These are phyloP conservation scores for Drosophila percnosoma DNA, from an alignment of 2,888 invertebrate genomes.

Conservation along the genomic window DNA sequence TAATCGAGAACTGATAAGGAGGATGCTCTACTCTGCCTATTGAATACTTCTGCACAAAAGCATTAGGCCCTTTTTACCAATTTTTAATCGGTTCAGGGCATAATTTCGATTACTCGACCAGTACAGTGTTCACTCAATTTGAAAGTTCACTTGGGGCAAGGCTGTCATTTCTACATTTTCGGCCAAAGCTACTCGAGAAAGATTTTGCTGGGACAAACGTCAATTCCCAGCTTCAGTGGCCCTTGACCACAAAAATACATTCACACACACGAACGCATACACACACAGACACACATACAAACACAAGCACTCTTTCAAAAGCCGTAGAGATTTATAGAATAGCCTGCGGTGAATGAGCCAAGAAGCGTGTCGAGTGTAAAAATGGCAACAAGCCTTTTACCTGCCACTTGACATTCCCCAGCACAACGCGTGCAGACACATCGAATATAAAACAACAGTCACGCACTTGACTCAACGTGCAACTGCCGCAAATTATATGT, in stretches of 20 bases:
- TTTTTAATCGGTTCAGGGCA: not conserved
- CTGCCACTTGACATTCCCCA: constrained; percentile 33
- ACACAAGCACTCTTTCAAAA: not conserved
- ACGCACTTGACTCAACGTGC: constrained; percentile 58
- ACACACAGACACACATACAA: not conserved
- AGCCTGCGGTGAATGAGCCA: not conserved
- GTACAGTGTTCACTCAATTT: not conserved
- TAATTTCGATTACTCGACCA: not conserved
- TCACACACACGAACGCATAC: constrained; percentile 8
- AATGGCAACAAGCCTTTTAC: constrained; percentile 33
- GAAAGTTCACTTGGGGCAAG: not conserved
- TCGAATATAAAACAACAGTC: constrained; percentile 30
- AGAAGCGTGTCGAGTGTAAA: constrained; percentile 15
- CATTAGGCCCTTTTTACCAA: not conserved
- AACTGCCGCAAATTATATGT: constrained; percentile 61
- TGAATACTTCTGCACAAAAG: not conserved
- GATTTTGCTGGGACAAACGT: not conserved
- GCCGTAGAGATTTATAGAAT: constrained; percentile 57
- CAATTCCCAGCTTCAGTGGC: constrained; percentile 9
- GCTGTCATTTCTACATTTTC: not conserved
- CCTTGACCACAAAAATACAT: constrained; percentile 48
- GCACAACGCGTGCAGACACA: constrained; percentile 12
- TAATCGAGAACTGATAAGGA: not conserved
- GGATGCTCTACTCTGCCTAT: not conserved
- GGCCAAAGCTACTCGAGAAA: not conserved